Evolutionary conservation across 1,140 invertebrate genomes (phyloP).

Genomic region (Drosophila tropicalis): DNA sequence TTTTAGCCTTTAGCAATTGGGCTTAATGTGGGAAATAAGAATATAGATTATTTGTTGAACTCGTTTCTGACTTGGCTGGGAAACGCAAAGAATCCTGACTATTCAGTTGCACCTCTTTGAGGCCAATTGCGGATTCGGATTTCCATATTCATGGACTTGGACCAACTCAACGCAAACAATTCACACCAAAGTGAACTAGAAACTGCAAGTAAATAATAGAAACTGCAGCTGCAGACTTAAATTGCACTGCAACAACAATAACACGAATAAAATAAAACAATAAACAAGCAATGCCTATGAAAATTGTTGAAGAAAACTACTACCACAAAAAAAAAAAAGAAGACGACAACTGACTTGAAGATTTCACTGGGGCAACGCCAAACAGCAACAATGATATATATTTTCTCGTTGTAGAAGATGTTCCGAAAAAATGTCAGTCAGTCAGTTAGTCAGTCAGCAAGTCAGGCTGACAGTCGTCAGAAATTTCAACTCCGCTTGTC

Average conservation of each 20-base stretch:
- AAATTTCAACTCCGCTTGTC: constrained; percentile 39
- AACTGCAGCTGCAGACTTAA: constrained; percentile 63
- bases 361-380: constrained; percentile 65
- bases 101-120: not conserved
- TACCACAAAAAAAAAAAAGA: not conserved
- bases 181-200: constrained; percentile 66
- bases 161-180: constrained; percentile 33
- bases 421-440: constrained; percentile 65
- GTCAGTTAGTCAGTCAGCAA: constrained; percentile 15
- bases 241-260: constrained; percentile 35
- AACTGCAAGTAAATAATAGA: constrained; percentile 79
- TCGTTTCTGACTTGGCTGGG: too few relatives aligned
- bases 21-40: too few relatives aligned
- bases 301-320: constrained; percentile 27
- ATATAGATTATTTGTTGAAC: too few relatives aligned
- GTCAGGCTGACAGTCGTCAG: constrained; percentile 13
- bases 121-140: constrained; percentile 12
- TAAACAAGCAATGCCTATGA: constrained; percentile 64
- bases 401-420: constrained; percentile 69
- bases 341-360: constrained; percentile 32
- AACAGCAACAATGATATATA: constrained; percentile 66
- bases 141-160: constrained; percentile 20
- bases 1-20: too few relatives aligned
- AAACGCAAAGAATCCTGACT: not conserved
- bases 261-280: constrained; percentile 66